A percentile compares a stretch with the other conserved stretches of the same genome.
Conservation (phyloP, 2,113 vertebrate genomes). For the Ovis canadensis region DNA sequence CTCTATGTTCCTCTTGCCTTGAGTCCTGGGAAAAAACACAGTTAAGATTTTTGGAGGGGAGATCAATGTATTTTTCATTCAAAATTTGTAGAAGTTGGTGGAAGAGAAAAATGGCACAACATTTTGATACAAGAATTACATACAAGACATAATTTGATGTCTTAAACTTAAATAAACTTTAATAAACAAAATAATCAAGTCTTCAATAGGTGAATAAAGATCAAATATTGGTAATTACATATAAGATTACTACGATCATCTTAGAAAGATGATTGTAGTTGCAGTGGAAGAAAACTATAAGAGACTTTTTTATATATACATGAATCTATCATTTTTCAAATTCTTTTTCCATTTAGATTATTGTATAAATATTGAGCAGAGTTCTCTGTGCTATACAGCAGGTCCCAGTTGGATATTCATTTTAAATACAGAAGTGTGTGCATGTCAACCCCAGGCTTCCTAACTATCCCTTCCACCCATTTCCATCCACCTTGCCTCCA, state of each 20-base stretch:
- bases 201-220: too few relatives aligned
- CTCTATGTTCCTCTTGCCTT: not conserved
- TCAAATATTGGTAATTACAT: too few relatives aligned
- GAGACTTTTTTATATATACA: not conserved
- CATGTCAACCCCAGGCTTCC: not conserved
- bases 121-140: not conserved
- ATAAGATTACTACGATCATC: too few relatives aligned
- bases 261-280: not conserved
- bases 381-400: not conserved
- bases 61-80: not conserved
- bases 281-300: not conserved
- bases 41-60: not conserved
- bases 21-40: too few relatives aligned
- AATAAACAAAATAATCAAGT: too few relatives aligned
- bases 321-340: not conserved
- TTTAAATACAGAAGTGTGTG: not conserved
- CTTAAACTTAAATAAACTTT: too few relatives aligned
- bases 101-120: not conserved
- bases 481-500: not conserved
- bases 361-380: not conserved
- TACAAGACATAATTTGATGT: too few relatives aligned
- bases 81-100: not conserved
- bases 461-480: not conserved
- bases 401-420: not conserved
- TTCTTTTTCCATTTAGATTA: not conserved